Conservation (phyloP, 2,797 vertebrate species). For the Coracias cyanogaster region DNA sequence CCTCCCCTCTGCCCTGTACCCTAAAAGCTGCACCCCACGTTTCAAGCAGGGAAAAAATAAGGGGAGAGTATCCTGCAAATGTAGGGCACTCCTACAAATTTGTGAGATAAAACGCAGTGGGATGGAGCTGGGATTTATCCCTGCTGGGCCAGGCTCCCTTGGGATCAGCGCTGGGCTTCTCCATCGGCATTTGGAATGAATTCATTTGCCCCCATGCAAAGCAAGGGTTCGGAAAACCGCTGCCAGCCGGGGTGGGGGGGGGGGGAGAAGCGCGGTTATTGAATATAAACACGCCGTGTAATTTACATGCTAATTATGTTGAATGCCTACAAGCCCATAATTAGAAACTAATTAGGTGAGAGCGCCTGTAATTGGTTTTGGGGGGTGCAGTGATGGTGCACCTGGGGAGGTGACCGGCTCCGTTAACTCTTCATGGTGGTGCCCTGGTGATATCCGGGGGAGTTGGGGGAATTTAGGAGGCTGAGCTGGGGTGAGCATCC, state of each 20-base stretch:
- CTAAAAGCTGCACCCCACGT: neutral
- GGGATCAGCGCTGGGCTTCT: slow-evolving; percentile 35
- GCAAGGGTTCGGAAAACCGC: slow-evolving; percentile 31
- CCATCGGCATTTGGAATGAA: slow-evolving; percentile 69
- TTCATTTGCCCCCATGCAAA: slow-evolving; percentile 36
- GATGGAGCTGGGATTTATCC: slow-evolving; percentile 4
- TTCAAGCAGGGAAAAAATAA: neutral
- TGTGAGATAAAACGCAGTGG: neutral
- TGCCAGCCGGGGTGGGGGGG: neutral
- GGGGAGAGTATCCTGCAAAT: neutral
- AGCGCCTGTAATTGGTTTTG: slow-evolving; percentile 79
- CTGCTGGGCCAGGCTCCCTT: neutral
- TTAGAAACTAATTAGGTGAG: slow-evolving; percentile 86
- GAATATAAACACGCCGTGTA: slow-evolving; percentile 82
- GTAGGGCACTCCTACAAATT: neutral
- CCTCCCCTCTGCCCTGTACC: neutral
- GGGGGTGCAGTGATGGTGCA: slow-evolving; percentile 51
- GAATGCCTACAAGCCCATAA: slow-evolving; percentile 81
- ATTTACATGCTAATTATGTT: slow-evolving; percentile 86
- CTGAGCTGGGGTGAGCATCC: neutral
- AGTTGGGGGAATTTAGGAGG: too few species aligned
- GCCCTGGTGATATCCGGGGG: neutral
- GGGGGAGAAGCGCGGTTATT: slow-evolving; percentile 73
- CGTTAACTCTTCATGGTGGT: neutral
- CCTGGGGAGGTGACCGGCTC: slow-evolving; percentile 48